phyloP scores from a whole-genome alignment of 2,797 vertebrate genomes.

The Melanogrammus aeglefinus region DNA sequence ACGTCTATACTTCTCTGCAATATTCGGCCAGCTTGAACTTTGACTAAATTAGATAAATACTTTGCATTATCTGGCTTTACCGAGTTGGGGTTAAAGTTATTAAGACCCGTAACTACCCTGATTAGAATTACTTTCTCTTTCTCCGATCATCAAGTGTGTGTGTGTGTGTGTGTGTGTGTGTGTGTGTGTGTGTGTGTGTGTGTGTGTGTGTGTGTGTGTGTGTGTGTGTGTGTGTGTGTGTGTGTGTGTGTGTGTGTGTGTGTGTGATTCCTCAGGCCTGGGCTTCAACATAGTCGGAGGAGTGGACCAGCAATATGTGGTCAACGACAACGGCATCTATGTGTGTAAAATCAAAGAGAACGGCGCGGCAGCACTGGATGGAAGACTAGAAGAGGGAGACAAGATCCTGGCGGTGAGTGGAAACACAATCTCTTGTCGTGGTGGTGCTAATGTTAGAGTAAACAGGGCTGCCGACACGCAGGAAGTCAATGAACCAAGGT shows the following conservation, averaged over 20 bases:
- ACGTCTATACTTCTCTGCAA: background rate
- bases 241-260: background rate
- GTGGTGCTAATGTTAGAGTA: background rate
- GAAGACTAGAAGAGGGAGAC: slow-evolving; percentile 90
- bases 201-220: too few species aligned
- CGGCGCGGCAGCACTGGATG: slow-evolving; percentile 88
- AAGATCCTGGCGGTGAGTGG: slow-evolving; percentile 86
- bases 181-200: too few species aligned
- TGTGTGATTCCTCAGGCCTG: slow-evolving; percentile 74
- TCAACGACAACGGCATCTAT: slow-evolving; percentile 88
- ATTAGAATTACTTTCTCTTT: background rate
- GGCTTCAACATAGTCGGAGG: slow-evolving; percentile 98
- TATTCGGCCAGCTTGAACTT: background rate
- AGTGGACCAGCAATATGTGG: slow-evolving; percentile 85
- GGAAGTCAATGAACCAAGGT: background rate
- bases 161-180: too few species aligned
- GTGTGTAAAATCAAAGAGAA: slow-evolving; percentile 92
- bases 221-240: too few species aligned
- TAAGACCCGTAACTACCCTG: too few species aligned
- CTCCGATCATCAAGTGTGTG: background rate
- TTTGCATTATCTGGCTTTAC: background rate
- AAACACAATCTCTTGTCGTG: background rate
- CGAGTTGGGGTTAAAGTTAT: background rate
- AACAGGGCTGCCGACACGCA: background rate
- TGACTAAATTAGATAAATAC: background rate